Base-by-base conservation (phyloP, 1,140 invertebrate genomes). In the Phocides pigmalion region DNA sequence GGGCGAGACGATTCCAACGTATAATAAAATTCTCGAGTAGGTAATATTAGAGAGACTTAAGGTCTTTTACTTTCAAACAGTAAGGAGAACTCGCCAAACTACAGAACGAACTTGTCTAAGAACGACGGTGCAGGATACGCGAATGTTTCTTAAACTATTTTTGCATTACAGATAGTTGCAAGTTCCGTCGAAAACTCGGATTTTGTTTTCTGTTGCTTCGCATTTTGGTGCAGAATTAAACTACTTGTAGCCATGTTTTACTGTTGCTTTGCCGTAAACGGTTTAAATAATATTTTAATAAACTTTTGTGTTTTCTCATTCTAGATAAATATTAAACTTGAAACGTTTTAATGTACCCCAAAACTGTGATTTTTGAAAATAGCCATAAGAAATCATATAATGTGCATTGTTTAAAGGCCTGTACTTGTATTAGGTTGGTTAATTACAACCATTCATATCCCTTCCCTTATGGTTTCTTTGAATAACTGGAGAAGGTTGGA, bases 31-130 rank as follows among this genome's bases (percentile, higher is more conserved):
- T 44, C 17, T 15, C 32, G 11, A 28, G 35, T 39, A 14, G 35
- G 44, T 58, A 20, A 54, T 50, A 58, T 47, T 56, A 17, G 37
- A 50, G 37, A 47, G 14, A 50, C 32, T 46, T 58, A 61, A 61
- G 59, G 46, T 62, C 35, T 50, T 35, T 35, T 50, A 49, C 47
- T 62, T 61, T 50, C 20, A 62, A 62, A 50, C n/a, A 62, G 58
- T 32, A 25, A 47, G 28, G 14, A 25, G 32, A 50, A 50, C 56
- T 68, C 63, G 69, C 71, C 74, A 74, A 79, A 71, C 64, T 49
- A 66, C 44, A 56, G 37, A 68, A 20, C 63, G 28, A 72, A 65
- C 66, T 62, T 62, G 17, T 59, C 72, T 58, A 75, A 68, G 63
- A 72, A 41, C 56, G 56, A 59, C 44, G 58, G 28, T 62, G 32